Conservation (phyloP, 1,140 invertebrate genomes). For the Brachionus angularis region DNA sequence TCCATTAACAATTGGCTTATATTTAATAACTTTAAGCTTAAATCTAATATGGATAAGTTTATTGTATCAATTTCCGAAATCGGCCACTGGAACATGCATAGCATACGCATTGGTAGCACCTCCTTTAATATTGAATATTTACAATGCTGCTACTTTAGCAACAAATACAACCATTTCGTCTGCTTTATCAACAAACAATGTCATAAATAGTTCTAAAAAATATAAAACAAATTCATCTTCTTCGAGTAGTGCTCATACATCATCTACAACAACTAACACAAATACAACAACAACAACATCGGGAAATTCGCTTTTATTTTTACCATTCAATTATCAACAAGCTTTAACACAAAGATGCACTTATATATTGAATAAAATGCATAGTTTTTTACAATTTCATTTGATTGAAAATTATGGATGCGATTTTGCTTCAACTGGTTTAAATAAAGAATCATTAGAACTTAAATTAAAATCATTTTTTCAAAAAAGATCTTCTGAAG, state of each 20-base stretch:
- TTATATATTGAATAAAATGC: conserved; percentile 49
- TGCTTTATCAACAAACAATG: too few relatives aligned
- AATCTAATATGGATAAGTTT: conserved; percentile 52
- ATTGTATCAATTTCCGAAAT: conserved; percentile 51
- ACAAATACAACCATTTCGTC: background rate
- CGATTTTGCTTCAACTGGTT: conserved; percentile 53
- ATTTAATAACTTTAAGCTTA: conserved; percentile 50
- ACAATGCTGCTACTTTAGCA: background rate
- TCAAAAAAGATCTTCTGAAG: conserved; percentile 50
- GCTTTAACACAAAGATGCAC: conserved; percentile 50
- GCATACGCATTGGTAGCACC: conserved; percentile 55
- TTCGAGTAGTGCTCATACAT: background rate
- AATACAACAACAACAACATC: background rate
- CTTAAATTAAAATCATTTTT: conserved; percentile 54
- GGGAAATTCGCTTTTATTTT: conserved; percentile 44
- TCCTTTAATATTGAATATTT: conserved; percentile 48
- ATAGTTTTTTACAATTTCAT: conserved; percentile 52
- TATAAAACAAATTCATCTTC: background rate
- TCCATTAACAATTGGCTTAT: conserved; percentile 50
- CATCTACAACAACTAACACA: background rate
- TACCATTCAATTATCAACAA: conserved; percentile 48
- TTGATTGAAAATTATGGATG: conserved; percentile 56
- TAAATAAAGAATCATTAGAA: conserved; percentile 50
- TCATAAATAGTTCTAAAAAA: background rate
- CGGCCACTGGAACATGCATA: conserved; percentile 53